These are phyloP conservation scores for Cottus gobio DNA, from an alignment of 2,113 vertebrate genomes.

Conservation along the genomic window DNA sequence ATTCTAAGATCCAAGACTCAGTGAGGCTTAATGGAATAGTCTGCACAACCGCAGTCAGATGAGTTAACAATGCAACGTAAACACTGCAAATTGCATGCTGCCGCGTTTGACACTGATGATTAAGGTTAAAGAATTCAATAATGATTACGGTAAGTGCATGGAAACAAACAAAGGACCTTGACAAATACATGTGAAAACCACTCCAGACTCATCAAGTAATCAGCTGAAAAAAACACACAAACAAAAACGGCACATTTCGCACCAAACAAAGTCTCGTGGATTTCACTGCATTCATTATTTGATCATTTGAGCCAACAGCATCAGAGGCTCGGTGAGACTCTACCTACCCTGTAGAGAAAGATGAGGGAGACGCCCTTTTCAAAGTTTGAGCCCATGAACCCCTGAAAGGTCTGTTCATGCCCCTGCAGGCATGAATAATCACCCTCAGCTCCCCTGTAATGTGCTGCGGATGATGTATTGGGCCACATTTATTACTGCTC, in stretches of 20 bases:
- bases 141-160: conserved; percentile 49
- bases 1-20: conserved; percentile 57
- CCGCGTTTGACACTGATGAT: conserved; percentile 62
- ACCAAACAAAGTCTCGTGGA: conserved; percentile 5
- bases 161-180: conserved; percentile 62
- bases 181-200: conserved; percentile 42
- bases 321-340: conserved; percentile 32
- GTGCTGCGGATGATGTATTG: conserved; percentile 81
- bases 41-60: conserved; percentile 17
- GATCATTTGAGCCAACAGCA: conserved; percentile 32
- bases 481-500: conserved; percentile 83
- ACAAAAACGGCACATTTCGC: conserved; percentile 1
- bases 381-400: conserved; percentile 80
- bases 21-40: conserved; percentile 44
- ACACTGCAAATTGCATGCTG: conserved; percentile 54
- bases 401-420: conserved; percentile 80
- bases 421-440: conserved; percentile 83
- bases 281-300: conserved; percentile 4
- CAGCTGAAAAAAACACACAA: conserved; percentile 10
- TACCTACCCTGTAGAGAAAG: conserved; percentile 62
- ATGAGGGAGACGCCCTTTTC: conserved; percentile 80
- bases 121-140: conserved; percentile 68
- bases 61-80: conserved; percentile 44
- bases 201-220: conserved; percentile 57
- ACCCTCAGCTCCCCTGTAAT: conserved; percentile 79